Percentiles rank a stretch among this genome's conserved stretches.
Evolutionary conservation across 1,140 invertebrate genomes (phyloP).

Genomic region (Drosophila obscura): DNA sequence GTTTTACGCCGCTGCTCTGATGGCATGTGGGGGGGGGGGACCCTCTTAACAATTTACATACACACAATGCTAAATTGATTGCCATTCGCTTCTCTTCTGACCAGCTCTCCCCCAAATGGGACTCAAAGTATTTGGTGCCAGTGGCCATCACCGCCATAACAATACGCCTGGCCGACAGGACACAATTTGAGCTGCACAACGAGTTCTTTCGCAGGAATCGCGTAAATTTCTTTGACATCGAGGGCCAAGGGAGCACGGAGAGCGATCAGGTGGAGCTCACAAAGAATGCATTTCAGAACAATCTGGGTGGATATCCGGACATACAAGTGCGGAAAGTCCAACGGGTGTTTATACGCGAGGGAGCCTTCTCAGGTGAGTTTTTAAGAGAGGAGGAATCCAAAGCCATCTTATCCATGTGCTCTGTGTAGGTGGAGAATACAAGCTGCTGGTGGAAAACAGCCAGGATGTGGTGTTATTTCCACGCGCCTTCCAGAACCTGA

Average conservation of each 20-base stretch:
- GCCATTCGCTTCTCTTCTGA: not conserved
- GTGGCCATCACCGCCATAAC: conserved; percentile 40
- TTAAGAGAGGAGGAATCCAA: not conserved
- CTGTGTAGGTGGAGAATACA: conserved; percentile 50
- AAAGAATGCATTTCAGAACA: conserved; percentile 58
- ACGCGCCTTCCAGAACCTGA: conserved; percentile 64
- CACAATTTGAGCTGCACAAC: conserved; percentile 44
- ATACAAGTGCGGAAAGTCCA: conserved; percentile 55
- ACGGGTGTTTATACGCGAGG: conserved; percentile 44
- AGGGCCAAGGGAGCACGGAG: conserved; percentile 29
- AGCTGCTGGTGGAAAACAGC: conserved; percentile 59
- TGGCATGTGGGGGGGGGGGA: too few species aligned
- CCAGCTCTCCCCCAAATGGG: conserved; percentile 50
- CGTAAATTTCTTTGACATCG: conserved; percentile 66
- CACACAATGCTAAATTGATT: not conserved
- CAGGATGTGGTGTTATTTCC: conserved; percentile 41
- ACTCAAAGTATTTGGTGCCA: conserved; percentile 39
- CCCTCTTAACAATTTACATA: not conserved
- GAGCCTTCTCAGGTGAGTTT: conserved; percentile 62
- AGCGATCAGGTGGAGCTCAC: conserved; percentile 66
- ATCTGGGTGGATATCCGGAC: conserved; percentile 71
- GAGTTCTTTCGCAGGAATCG: conserved; percentile 62
- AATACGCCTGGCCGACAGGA: conserved; percentile 40
- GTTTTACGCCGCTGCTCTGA: too few species aligned
- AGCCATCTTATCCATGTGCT: not conserved